A percentile compares a stretch with the other conserved stretches of the same genome.
phyloP scores from a whole-genome alignment of 2,797 vertebrate species.

The Falco berigora region DNA sequence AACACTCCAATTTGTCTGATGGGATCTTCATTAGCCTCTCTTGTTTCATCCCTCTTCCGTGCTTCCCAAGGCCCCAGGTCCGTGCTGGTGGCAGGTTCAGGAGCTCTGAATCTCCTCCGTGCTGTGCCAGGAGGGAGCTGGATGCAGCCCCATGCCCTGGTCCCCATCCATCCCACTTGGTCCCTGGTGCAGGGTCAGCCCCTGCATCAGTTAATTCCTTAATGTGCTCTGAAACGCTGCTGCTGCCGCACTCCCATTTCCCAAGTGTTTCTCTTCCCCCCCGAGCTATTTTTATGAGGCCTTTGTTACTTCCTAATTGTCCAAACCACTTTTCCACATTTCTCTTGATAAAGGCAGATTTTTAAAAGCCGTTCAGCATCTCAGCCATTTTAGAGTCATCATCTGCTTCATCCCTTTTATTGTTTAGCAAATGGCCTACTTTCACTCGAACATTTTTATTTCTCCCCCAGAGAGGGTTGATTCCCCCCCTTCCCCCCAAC shows the following conservation, averaged over 20 bases:
- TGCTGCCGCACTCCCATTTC: background rate
- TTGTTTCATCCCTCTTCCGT: accelerated
- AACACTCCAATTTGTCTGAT: accelerated
- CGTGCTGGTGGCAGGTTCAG: accelerated
- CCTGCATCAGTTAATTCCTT: background rate
- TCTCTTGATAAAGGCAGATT: conserved; percentile 19
- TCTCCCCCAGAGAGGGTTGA: background rate
- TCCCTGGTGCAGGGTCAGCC: background rate
- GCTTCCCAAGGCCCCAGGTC: accelerated
- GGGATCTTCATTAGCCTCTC: background rate
- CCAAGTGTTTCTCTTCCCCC: background rate
- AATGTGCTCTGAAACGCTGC: background rate
- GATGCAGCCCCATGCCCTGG: accelerated
- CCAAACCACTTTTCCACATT: conserved; percentile 33
- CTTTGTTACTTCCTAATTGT: conserved; percentile 55
- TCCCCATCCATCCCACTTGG: background rate
- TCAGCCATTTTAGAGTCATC: conserved; percentile 17
- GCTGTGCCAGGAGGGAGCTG: background rate
- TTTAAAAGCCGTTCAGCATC: conserved; percentile 23
- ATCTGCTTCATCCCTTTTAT: conserved; percentile 35
- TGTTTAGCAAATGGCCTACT: conserved; percentile 53
- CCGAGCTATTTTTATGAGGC: background rate
- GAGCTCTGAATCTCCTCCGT: background rate
- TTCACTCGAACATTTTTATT: background rate
- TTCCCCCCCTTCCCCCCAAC: accelerated